A percentile compares a stretch with the other conserved stretches of the same genome.
Conservation (phyloP, 2,888 invertebrate genomes). For the Graphium colonna region DNA sequence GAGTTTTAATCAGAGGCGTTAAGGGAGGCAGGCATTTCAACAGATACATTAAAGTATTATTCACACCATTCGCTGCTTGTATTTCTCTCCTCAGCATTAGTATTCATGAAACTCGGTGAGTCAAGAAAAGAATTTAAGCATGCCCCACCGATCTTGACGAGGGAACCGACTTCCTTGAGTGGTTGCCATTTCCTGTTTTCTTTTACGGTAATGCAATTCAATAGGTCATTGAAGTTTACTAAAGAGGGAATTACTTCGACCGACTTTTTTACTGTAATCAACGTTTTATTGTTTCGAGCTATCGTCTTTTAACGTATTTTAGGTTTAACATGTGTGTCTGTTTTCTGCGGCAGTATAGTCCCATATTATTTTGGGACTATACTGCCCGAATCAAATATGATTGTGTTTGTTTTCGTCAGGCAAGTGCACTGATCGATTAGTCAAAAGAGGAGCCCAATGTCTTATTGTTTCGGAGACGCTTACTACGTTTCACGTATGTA, state of each 20-base stretch:
- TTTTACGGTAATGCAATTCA: constrained; percentile 3
- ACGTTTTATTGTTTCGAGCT: no score
- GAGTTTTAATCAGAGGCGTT: not conserved
- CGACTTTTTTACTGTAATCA: not conserved
- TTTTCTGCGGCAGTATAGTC: no score
- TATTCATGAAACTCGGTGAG: constrained; percentile 67
- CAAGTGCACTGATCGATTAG: no score
- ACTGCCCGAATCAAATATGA: no score
- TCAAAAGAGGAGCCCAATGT: no score
- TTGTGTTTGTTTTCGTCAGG: no score
- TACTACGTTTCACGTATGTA: no score
- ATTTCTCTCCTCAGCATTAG: constrained; percentile 65
- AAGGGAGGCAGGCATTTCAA: not conserved
- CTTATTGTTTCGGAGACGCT: no score
- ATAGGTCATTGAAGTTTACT: not conserved
- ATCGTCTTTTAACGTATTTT: no score
- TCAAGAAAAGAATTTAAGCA: constrained; percentile 13
- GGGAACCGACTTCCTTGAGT: not conserved
- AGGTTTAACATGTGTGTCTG: no score
- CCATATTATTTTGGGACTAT: no score
- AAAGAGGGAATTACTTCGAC: not conserved
- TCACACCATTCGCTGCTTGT: constrained; percentile 52
- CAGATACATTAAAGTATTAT: not conserved
- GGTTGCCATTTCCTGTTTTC: constrained; percentile 6
- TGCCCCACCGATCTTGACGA: constrained; percentile 14